These are phyloP conservation scores for Trichomycterus rosablanca DNA, from an alignment of 2,113 vertebrate species.

Conservation along the genomic window DNA sequence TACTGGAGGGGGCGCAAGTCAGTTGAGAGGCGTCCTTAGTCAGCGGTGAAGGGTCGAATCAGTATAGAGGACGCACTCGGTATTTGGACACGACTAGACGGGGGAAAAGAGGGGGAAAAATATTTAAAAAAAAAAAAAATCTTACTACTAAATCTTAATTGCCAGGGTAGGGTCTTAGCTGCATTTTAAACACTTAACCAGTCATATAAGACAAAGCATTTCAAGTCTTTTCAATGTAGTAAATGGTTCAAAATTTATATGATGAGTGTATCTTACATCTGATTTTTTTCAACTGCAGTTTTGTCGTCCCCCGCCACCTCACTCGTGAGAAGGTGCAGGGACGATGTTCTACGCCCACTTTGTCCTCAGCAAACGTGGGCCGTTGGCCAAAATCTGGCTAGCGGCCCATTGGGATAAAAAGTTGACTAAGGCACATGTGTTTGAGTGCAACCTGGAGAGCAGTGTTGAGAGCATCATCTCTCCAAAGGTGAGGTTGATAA, in stretches of 20 bases:
- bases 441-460: conserved; percentile 98
- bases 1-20: too few relatives aligned
- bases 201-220: background rate
- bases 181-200: too few relatives aligned
- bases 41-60: too few relatives aligned
- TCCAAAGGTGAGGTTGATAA: conserved; percentile 80
- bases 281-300: conserved; percentile 22
- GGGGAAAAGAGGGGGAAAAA: too few relatives aligned
- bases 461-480: conserved; percentile 99
- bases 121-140: too few relatives aligned
- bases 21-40: too few relatives aligned
- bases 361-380: conserved; percentile 98
- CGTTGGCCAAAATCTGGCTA: conserved; percentile 98
- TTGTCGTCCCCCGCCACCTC: conserved; percentile 37
- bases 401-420: conserved; percentile 99
- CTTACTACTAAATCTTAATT: too few relatives aligned
- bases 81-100: too few relatives aligned
- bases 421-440: conserved; percentile 97
- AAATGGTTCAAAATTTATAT: background rate
- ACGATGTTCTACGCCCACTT: conserved; percentile 99
- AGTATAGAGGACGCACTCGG: too few relatives aligned
- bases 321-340: conserved; percentile 59
- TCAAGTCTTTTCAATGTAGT: background rate
- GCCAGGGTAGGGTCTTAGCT: too few relatives aligned
- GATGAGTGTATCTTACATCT: background rate